Conservation (phyloP, 2,888 invertebrate species). For the Drosophila meridionalis region DNA sequence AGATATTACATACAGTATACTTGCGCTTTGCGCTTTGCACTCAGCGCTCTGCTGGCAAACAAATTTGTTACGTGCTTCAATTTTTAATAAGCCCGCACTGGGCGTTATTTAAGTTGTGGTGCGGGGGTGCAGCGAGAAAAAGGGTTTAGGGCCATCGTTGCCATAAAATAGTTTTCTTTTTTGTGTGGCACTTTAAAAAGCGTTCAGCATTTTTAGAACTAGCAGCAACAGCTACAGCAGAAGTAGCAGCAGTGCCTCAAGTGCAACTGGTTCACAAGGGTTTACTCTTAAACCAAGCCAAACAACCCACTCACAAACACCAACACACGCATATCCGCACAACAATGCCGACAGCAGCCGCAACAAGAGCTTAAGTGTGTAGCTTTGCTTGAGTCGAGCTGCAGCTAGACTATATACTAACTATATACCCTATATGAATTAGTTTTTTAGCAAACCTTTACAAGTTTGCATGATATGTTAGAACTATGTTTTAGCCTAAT, state of each 20-base stretch:
- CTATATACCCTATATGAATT: constrained; percentile 22
- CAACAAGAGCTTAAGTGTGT: constrained; percentile 44
- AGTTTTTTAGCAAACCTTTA: background rate
- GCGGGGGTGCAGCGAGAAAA: background rate
- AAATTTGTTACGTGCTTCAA: constrained; percentile 59
- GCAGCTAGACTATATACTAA: background rate
- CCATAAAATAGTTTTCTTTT: constrained; percentile 68
- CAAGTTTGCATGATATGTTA: too few relatives aligned
- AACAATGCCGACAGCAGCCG: constrained; percentile 47
- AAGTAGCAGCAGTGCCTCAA: constrained; percentile 65
- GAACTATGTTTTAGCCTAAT: too few relatives aligned
- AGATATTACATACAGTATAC: constrained; percentile 14
- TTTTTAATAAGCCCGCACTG: constrained; percentile 52
- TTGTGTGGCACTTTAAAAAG: constrained; percentile 59
- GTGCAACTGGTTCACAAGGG: constrained; percentile 75
- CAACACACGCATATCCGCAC: constrained; percentile 17
- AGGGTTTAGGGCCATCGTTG: constrained; percentile 19
- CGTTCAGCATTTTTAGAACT: constrained; percentile 36
- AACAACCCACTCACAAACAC: constrained; percentile 30
- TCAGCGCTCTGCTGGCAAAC: constrained; percentile 23
- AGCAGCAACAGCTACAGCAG: background rate
- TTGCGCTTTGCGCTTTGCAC: background rate
- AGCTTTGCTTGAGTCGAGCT: background rate
- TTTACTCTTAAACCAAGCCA: constrained; percentile 50
- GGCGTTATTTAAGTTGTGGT: constrained; percentile 3